Conservation (phyloP, 2,888 invertebrate genomes). For the Apodemia zela region DNA sequence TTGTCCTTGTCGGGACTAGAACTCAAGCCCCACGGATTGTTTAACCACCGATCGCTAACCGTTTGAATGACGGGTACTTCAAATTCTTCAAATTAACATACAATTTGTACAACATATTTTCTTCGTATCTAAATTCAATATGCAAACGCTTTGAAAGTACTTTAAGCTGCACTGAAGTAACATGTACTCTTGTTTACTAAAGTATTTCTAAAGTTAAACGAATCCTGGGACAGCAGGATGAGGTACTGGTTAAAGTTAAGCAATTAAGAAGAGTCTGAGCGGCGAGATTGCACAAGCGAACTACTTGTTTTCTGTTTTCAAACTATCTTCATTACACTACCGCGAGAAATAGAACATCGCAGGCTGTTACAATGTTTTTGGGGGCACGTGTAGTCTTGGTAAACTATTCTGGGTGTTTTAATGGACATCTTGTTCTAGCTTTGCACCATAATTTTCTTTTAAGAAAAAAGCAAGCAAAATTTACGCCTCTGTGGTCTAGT, state of each 20-base stretch:
- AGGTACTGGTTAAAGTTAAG: conserved; percentile 66
- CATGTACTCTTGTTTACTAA: conserved; percentile 44
- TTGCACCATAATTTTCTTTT: not conserved
- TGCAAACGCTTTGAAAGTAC: conserved; percentile 27
- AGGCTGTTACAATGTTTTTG: conserved; percentile 11
- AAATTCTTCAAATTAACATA: no score
- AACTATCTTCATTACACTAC: conserved; percentile 34
- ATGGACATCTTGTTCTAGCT: not conserved
- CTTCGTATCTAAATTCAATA: conserved; percentile 13
- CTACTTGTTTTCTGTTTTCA: conserved; percentile 68
- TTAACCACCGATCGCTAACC: no score
- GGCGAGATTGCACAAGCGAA: conserved; percentile 66
- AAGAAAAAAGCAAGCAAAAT: no score
- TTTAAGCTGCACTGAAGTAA: conserved; percentile 28
- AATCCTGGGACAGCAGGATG: conserved; percentile 57
- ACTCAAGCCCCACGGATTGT: no score
- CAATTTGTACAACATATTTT: no score
- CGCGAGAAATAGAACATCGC: conserved; percentile 7
- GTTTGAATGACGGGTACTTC: no score
- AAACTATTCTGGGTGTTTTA: conserved; percentile 12
- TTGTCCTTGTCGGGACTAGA: no score
- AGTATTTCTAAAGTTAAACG: conserved; percentile 62
- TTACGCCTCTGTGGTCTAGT: no score
- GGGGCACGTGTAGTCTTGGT: conserved; percentile 11
- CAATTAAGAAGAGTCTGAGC: conserved; percentile 73